phyloP scores from a whole-genome alignment of 2,888 invertebrate genomes.

The Troides oblongomaculatus region DNA sequence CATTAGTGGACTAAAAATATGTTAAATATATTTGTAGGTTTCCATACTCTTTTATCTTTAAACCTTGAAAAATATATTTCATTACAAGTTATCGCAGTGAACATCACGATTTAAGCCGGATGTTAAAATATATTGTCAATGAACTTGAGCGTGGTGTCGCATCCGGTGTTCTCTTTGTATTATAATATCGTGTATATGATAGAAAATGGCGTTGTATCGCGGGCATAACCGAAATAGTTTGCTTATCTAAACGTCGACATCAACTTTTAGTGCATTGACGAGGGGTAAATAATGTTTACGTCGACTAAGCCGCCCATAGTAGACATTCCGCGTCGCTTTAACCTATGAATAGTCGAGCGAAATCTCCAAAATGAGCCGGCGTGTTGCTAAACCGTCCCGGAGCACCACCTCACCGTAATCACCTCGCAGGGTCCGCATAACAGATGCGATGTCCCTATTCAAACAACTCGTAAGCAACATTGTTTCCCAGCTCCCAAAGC shows the following conservation, averaged over 20 bases:
- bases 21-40: not conserved
- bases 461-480: conserved; percentile 10
- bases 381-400: conserved; percentile 18
- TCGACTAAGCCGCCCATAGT: conserved; percentile 13
- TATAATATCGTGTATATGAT: conserved; percentile 9
- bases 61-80: conserved; percentile 6
- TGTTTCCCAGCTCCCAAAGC: conserved; percentile 6
- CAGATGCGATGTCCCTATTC: conserved; percentile 4
- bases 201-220: conserved; percentile 11
- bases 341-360: conserved; percentile 22
- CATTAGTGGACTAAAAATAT: not conserved
- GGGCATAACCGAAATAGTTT: conserved; percentile 27
- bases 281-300: conserved; percentile 26
- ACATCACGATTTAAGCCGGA: conserved; percentile 27
- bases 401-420: conserved; percentile 19
- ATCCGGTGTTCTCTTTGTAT: conserved; percentile 21
- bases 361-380: conserved; percentile 23
- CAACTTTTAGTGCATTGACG: conserved; percentile 24
- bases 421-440: conserved; percentile 5
- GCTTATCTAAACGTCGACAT: conserved; percentile 28
- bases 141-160: conserved; percentile 24
- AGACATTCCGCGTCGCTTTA: conserved; percentile 22
- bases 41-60: not conserved
- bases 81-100: conserved; percentile 10
- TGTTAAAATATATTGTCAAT: conserved; percentile 22